phyloP scores from a whole-genome alignment of 2,113 vertebrate genomes.

The Pampusana beccarii region DNA sequence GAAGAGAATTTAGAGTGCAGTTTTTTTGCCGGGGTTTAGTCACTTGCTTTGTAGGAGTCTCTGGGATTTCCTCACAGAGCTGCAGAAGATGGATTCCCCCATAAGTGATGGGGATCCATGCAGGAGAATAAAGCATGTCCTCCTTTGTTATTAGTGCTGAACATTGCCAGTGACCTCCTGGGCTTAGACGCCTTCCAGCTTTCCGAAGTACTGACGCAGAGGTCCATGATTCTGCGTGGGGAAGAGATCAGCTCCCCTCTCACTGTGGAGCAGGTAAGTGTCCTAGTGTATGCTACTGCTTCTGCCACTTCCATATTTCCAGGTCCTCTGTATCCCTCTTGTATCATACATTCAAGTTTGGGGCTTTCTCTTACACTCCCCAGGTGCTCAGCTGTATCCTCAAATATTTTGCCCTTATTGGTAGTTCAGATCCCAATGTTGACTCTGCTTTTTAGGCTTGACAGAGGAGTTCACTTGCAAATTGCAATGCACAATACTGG shows the following conservation, averaged over 20 bases:
- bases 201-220: constrained; percentile 90
- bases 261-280: constrained; percentile 88
- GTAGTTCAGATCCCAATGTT: neutral
- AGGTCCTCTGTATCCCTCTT: neutral
- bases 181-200: constrained; percentile 90
- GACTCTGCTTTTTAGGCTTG: neutral
- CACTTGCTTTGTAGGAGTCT: neutral
- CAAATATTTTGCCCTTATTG: neutral
- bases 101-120: neutral
- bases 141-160: constrained; percentile 79
- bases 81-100: neutral
- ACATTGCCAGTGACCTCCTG: constrained; percentile 85
- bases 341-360: neutral
- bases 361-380: neutral
- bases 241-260: constrained; percentile 95
- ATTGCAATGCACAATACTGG: neutral
- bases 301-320: neutral
- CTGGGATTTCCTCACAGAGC: neutral
- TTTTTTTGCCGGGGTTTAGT: neutral
- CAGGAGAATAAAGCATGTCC: neutral
- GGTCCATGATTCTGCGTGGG: constrained; percentile 91
- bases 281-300: neutral
- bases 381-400: neutral
- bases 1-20: neutral
- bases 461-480: neutral